These are phyloP conservation scores for Limnephilus lunatus DNA, from an alignment of 2,888 invertebrate species.

Conservation along the genomic window DNA sequence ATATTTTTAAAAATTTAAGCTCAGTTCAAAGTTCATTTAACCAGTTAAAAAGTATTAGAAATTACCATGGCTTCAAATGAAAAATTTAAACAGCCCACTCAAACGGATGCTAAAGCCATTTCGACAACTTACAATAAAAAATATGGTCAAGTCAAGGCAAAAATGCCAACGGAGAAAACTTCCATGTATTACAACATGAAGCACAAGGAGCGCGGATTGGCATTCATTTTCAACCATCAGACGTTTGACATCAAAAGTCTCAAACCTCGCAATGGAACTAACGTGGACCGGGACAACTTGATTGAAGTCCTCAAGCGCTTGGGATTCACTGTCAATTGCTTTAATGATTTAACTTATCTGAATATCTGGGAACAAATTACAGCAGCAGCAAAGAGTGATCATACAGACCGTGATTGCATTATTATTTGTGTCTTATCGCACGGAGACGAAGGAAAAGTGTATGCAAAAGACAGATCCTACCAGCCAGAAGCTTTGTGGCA, in stretches of 20 bases:
- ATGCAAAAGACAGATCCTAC: slow-evolving; percentile 90
- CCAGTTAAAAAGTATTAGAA: neutral
- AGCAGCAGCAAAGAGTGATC: slow-evolving; percentile 85
- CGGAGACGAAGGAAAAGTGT: slow-evolving; percentile 92
- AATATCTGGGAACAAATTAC: slow-evolving; percentile 83
- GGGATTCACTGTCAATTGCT: slow-evolving; percentile 84
- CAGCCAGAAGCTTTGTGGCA: slow-evolving; percentile 89
- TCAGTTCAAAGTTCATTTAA: neutral
- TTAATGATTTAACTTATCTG: slow-evolving; percentile 81
- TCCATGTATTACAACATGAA: slow-evolving; percentile 92
- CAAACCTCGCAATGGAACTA: slow-evolving; percentile 88
- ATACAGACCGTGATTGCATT: slow-evolving; percentile 90
- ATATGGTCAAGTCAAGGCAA: slow-evolving; percentile 68
- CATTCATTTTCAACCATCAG: slow-evolving; percentile 94
- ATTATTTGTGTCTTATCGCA: slow-evolving; percentile 91
- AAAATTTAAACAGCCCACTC: neutral
- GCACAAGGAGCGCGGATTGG: slow-evolving; percentile 87
- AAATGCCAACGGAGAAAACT: slow-evolving; percentile 83
- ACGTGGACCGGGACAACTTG: slow-evolving; percentile 89
- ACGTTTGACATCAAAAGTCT: slow-evolving; percentile 85
- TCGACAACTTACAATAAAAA: neutral
- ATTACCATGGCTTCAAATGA: neutral
- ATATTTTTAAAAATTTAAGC: neutral
- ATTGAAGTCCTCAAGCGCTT: slow-evolving; percentile 80
- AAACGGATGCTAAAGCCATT: neutral